A percentile compares a stretch with the other conserved stretches of the same genome.
These are phyloP conservation scores for Catharus fuscescens DNA, from an alignment of 2,113 vertebrate species.

Conservation along the genomic window DNA sequence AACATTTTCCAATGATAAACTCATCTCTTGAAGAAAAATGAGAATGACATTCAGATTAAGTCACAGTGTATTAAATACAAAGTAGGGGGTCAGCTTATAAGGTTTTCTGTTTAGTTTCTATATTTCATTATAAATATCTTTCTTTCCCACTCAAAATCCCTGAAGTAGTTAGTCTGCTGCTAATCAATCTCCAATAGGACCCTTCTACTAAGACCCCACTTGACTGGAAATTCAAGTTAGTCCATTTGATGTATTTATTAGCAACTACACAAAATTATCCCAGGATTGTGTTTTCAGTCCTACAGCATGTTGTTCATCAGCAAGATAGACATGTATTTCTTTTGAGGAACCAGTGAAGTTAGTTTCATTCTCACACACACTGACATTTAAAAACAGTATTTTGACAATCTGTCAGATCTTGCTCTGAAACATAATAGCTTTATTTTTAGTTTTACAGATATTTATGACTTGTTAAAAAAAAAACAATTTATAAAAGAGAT, in stretches of 20 bases:
- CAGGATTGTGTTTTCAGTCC: background rate
- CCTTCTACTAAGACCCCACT: background rate
- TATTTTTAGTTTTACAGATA: conserved; percentile 48
- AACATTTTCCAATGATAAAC: background rate
- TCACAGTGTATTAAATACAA: background rate
- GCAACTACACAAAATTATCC: background rate
- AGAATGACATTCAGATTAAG: background rate
- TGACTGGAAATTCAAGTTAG: background rate
- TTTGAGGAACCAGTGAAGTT: background rate
- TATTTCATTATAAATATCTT: background rate
- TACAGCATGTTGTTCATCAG: background rate
- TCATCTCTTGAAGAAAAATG: background rate
- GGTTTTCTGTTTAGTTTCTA: background rate
- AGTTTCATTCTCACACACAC: conserved; percentile 12
- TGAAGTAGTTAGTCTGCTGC: background rate
- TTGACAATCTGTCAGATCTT: conserved; percentile 43
- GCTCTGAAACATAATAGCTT: conserved; percentile 44
- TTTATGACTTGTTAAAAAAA: background rate
- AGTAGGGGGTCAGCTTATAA: background rate
- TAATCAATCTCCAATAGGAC: background rate
- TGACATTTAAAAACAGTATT: conserved; percentile 48
- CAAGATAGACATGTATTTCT: background rate
- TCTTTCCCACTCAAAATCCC: background rate
- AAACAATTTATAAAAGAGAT: background rate
- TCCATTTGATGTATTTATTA: background rate